Conservation (phyloP, 2,113 vertebrate genomes). For the Damaliscus lunatus region DNA sequence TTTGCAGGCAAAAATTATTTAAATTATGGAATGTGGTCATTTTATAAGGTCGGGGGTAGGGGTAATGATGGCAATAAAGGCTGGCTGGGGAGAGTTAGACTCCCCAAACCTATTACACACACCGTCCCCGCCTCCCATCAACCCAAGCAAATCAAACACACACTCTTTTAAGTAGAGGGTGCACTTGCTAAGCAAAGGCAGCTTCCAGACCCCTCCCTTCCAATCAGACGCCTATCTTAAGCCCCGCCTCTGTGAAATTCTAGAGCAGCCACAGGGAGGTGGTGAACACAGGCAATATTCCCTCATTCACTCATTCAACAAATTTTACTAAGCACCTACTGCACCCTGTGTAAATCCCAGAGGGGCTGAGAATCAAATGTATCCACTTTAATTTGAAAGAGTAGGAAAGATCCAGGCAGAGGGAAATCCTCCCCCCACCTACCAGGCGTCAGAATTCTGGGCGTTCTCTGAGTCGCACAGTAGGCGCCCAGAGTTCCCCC, state of each 20-base stretch:
- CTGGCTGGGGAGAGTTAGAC: neutral
- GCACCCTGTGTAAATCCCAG: neutral
- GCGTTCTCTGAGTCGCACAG: neutral
- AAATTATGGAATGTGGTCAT: neutral
- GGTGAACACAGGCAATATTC: neutral
- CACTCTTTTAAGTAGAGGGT: neutral
- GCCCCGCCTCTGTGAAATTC: constrained; percentile 50
- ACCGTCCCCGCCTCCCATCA: neutral
- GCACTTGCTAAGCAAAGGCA: constrained; percentile 44
- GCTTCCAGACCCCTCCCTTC: constrained; percentile 17
- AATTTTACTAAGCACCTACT: constrained; percentile 49
- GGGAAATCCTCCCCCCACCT: neutral
- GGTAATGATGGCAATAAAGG: neutral
- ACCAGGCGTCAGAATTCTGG: neutral
- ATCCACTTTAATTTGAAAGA: neutral
- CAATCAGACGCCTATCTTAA: constrained; percentile 37
- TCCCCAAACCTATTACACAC: neutral
- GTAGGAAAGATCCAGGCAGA: neutral
- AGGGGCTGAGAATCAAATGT: neutral
- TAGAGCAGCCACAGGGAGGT: neutral
- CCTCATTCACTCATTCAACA: neutral
- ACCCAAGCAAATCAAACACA: neutral
- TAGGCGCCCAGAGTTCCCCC: neutral
- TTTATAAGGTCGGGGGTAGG: neutral
- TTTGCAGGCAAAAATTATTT: neutral